Conservation (phyloP, 2,113 vertebrate genomes). For the Zootoca vivipara region DNA sequence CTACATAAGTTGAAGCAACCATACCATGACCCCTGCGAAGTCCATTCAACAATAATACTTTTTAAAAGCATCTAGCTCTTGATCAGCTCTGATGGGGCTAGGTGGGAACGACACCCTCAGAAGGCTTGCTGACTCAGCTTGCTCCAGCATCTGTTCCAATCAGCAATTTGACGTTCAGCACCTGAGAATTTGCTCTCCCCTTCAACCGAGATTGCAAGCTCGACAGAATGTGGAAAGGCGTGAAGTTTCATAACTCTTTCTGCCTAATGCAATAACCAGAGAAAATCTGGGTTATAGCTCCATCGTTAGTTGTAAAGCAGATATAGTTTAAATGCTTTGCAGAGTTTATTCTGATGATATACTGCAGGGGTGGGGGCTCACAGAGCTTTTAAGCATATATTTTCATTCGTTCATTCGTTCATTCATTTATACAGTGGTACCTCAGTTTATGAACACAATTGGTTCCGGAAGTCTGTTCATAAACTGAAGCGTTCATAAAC, state of each 20-base stretch:
- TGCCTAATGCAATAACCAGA: constrained; percentile 47
- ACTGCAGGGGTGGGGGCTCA: not conserved
- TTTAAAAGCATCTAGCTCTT: constrained; percentile 28
- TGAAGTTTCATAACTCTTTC: constrained; percentile 65
- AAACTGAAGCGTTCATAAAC: no score
- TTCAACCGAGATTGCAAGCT: constrained; percentile 75
- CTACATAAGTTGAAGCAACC: not conserved
- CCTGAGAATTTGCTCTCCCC: constrained; percentile 74
- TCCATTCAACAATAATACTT: not conserved
- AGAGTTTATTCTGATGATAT: constrained; percentile 9
- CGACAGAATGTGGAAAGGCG: constrained; percentile 73
- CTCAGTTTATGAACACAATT: no score
- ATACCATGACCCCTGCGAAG: constrained; percentile 11
- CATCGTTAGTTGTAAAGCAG: constrained; percentile 61
- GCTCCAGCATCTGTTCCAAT: constrained; percentile 75
- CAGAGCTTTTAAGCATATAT: not conserved
- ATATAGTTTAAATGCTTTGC: constrained; percentile 52
- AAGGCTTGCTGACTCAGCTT: constrained; percentile 75
- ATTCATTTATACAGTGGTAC: no score
- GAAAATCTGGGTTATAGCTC: constrained; percentile 61
- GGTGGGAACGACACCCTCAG: constrained; percentile 27
- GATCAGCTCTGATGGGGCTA: constrained; percentile 23
- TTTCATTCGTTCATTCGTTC: no score
- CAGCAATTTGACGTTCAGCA: constrained; percentile 74
- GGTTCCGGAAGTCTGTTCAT: no score